Percentiles rank a stretch among this genome's conserved stretches.
Evolutionary conservation across 2,797 vertebrate genomes (phyloP).

Genomic region (Notamacropus eugenii): DNA sequence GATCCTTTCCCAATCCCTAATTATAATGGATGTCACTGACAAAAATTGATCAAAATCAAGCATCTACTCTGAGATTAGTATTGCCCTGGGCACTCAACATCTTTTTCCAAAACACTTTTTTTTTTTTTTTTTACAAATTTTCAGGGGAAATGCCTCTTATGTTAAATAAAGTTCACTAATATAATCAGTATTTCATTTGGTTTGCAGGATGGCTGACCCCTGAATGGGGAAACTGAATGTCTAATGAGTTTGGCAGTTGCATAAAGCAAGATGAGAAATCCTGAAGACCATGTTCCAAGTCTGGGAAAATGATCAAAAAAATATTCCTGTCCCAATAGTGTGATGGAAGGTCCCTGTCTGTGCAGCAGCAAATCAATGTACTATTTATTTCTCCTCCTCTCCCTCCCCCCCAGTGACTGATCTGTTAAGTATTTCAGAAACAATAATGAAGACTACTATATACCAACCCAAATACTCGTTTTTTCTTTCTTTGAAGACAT

Average conservation of each 20-base stretch:
- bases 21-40: not conserved
- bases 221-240: conserved; percentile 55
- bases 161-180: not conserved
- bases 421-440: not conserved
- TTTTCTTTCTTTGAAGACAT: conserved; percentile 58
- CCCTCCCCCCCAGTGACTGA: conserved; percentile 18
- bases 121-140: not conserved
- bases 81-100: conserved; percentile 14
- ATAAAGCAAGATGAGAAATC: conserved; percentile 54
- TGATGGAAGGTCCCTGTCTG: conserved; percentile 44
- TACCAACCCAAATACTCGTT: conserved; percentile 17
- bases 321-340: conserved; percentile 34
- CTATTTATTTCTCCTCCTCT: conserved; percentile 82
- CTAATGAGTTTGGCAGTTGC: conserved; percentile 41
- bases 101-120: not conserved
- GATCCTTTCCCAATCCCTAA: not conserved
- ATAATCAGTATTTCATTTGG: conserved; percentile 56
- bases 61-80: not conserved
- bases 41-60: not conserved
- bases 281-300: conserved; percentile 40
- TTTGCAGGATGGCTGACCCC: conserved; percentile 85
- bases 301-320: conserved; percentile 61
- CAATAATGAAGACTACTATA: conserved; percentile 25
- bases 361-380: conserved; percentile 41
- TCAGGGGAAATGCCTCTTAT: not conserved